Evolutionary conservation across 2,888 invertebrate species (phyloP).

Genomic region (Mantis religiosa): DNA sequence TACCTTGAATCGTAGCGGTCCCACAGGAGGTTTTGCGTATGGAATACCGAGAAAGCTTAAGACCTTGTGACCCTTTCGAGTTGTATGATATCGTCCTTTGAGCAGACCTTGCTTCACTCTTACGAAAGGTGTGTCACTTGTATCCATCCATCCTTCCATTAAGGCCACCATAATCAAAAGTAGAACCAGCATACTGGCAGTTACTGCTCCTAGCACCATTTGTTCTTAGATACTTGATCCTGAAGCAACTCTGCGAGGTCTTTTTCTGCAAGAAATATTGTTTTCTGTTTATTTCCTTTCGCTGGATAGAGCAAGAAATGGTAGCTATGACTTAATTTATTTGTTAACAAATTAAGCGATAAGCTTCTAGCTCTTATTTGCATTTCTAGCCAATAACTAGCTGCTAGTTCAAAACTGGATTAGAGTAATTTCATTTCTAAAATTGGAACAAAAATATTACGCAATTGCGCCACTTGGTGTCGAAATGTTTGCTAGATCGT

Average conservation of each 20-base stretch:
- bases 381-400: too few species aligned
- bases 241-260: background rate
- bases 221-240: background rate
- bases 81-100: background rate
- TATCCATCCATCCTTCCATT: background rate
- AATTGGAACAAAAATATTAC: too few species aligned
- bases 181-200: background rate
- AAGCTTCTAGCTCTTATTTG: too few species aligned
- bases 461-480: too few species aligned
- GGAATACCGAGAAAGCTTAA: background rate
- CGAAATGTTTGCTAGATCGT: too few species aligned
- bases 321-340: too few species aligned
- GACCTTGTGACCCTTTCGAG: background rate
- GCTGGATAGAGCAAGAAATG: too few species aligned
- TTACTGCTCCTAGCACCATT: background rate
- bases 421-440: too few species aligned
- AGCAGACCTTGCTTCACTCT: background rate
- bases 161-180: background rate
- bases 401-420: too few species aligned
- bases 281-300: too few species aligned
- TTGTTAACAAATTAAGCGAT: too few species aligned
- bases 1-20: background rate
- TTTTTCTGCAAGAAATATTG: background rate
- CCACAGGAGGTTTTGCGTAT: background rate
- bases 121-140: background rate